A percentile compares a stretch with the other conserved stretches of the same genome.
These are phyloP conservation scores for Mastomys natalensis DNA, from an alignment of 2,113 vertebrate genomes.

Conservation along the genomic window DNA sequence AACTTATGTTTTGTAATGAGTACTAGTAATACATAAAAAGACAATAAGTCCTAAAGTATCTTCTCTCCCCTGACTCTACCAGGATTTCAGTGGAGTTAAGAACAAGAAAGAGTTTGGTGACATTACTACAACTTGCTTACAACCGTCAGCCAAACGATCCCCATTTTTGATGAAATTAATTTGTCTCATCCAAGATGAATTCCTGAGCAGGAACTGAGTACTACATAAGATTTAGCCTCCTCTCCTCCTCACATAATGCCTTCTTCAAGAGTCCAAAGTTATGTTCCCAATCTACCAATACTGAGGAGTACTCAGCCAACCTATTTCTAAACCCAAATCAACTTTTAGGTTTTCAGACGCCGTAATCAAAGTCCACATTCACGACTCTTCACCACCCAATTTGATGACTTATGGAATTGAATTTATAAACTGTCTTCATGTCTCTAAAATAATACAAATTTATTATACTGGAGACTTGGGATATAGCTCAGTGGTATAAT, in stretches of 20 bases:
- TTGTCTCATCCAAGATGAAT: not conserved
- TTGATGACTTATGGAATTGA: not conserved
- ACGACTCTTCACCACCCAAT: not conserved
- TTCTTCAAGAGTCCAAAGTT: not conserved
- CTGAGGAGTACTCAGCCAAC: not conserved
- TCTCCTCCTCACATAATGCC: not conserved
- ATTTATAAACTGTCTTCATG: not conserved
- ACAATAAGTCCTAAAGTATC: not conserved
- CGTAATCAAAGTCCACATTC: not conserved
- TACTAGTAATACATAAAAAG: not conserved
- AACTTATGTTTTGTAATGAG: not conserved
- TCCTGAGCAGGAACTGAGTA: not conserved
- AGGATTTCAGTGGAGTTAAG: not conserved
- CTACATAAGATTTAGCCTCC: not conserved
- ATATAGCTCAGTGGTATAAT: not conserved
- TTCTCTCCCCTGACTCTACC: not conserved
- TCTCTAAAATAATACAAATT: slow-evolving; percentile 25
- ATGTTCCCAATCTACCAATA: not conserved
- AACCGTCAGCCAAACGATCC: not conserved
- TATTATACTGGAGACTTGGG: not conserved
- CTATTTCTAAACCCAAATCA: not conserved
- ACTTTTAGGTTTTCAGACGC: not conserved
- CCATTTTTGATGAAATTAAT: not conserved
- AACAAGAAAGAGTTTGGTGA: not conserved
- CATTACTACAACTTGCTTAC: not conserved